Evolutionary conservation across 2,113 vertebrate genomes (phyloP).

Genomic region (Cacatua alba): DNA sequence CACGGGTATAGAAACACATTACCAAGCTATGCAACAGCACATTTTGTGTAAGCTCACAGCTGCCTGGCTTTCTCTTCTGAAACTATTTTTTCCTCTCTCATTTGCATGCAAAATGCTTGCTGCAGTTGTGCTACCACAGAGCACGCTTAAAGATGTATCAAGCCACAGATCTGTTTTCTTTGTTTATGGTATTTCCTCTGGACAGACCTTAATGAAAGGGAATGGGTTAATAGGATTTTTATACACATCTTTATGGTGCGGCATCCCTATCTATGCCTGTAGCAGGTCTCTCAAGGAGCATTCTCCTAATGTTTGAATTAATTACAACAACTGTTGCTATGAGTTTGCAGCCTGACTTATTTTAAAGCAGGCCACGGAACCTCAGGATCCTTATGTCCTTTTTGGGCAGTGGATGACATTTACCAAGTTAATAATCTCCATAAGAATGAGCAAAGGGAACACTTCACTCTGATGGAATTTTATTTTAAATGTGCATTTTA

Average conservation of each 20-base stretch:
- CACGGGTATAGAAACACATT: neutral
- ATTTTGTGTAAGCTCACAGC: neutral
- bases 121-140: neutral
- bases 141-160: neutral
- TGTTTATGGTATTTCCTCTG: neutral
- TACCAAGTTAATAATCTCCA: slow-evolving; percentile 41
- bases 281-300: neutral
- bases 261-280: neutral
- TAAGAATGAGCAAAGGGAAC: slow-evolving; percentile 15
- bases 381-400: slow-evolving; percentile 36
- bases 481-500: slow-evolving; percentile 34
- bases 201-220: neutral
- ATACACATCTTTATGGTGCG: slow-evolving; percentile 2
- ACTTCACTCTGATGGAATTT: neutral
- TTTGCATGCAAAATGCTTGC: neutral
- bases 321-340: slow-evolving; percentile 50
- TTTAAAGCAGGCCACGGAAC: slow-evolving; percentile 46
- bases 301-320: slow-evolving; percentile 39
- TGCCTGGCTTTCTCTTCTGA: neutral
- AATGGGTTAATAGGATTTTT: neutral
- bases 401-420: slow-evolving; percentile 19
- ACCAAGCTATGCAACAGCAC: neutral
- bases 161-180: neutral
- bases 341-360: neutral
- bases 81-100: neutral